Percentiles rank a stretch among this genome's conserved stretches.
Evolutionary conservation across 2,888 invertebrate genomes (phyloP).

Genomic region (Scelioninae gen. 2): DNA sequence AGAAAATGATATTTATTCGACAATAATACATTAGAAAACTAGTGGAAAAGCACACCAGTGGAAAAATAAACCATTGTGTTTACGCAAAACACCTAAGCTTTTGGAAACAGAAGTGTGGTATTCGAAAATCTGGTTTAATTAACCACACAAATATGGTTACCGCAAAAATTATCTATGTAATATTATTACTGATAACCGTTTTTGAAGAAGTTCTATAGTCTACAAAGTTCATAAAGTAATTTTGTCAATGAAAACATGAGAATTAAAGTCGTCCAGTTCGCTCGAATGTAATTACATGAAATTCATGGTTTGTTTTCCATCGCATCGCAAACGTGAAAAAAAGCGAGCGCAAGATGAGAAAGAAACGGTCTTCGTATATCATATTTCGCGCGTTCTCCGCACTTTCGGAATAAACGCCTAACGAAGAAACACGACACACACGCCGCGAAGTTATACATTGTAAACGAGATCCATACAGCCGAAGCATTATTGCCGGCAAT

Average conservation of each 20-base stretch:
- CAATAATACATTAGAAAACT: no score
- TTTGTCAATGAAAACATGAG: neutral
- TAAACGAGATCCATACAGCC: conserved; percentile 45
- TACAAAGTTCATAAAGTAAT: neutral
- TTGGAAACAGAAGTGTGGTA: no score
- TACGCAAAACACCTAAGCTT: no score
- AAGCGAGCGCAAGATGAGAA: conserved; percentile 30
- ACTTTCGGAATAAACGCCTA: conserved; percentile 55
- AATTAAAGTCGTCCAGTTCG: neutral
- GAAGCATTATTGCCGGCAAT: conserved; percentile 58
- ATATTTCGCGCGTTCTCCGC: conserved; percentile 56
- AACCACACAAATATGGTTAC: no score
- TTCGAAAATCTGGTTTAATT: no score
- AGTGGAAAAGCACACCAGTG: no score
- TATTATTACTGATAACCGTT: no score
- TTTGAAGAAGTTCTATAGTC: no score
- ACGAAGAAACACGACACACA: conserved; percentile 62
- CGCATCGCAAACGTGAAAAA: conserved; percentile 30
- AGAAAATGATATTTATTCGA: no score
- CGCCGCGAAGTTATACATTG: conserved; percentile 55
- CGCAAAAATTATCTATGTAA: no score
- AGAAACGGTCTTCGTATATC: conserved; percentile 36
- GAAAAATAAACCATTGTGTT: no score
- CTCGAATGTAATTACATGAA: conserved; percentile 28
- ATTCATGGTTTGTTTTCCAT: conserved; percentile 42